Percentiles rank a stretch among this genome's conserved stretches.
These are phyloP conservation scores for Pelobates fuscus DNA, from an alignment of 2,113 vertebrate genomes.

Conservation along the genomic window DNA sequence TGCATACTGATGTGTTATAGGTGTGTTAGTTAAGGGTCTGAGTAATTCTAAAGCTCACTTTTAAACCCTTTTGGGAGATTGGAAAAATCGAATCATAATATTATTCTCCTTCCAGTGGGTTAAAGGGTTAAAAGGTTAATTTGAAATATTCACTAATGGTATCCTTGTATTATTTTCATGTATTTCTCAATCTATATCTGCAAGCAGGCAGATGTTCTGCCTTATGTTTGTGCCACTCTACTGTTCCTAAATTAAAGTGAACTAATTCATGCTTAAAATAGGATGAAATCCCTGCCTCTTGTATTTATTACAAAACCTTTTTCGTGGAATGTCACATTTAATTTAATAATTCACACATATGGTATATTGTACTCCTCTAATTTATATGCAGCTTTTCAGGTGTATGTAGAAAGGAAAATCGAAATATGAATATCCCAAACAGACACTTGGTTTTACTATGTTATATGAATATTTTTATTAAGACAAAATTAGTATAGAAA, in stretches of 20 bases:
- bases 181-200: constrained; percentile 1
- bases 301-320: constrained; percentile 3
- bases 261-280: constrained; percentile 32
- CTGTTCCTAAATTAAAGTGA: constrained; percentile 32
- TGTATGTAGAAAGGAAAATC: too few species aligned
- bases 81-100: too few species aligned
- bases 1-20: constrained; percentile 4
- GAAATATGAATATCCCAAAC: too few species aligned
- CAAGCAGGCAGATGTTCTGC: constrained; percentile 25
- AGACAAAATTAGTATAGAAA: too few species aligned
- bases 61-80: background rate
- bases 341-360: constrained; percentile 15
- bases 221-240: constrained; percentile 34
- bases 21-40: background rate
- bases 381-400: too few species aligned
- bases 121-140: background rate
- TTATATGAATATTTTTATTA: too few species aligned
- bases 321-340: constrained; percentile 2
- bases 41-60: background rate
- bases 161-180: constrained; percentile 7
- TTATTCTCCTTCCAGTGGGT: background rate
- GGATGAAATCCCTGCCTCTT: background rate
- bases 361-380: background rate
- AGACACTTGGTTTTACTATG: too few species aligned
- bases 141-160: background rate